phyloP scores from a whole-genome alignment of 1,140 invertebrate species.

The Batillaria attramentaria region DNA sequence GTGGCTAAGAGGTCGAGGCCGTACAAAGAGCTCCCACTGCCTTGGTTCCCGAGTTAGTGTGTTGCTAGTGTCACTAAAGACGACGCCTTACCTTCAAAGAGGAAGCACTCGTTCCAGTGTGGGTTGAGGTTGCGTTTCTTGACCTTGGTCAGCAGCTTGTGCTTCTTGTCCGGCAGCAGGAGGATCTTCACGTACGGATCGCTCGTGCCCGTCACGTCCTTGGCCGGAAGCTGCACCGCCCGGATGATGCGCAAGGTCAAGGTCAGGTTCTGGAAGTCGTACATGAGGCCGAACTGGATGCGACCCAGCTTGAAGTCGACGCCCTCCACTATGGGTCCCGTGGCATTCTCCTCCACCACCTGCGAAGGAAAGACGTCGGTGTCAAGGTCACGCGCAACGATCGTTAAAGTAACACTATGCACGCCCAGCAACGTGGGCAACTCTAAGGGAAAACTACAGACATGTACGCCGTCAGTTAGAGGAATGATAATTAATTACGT shows the following conservation, averaged over 20 bases:
- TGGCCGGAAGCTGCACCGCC: conserved; percentile 93
- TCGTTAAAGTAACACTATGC: too few species aligned
- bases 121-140: conserved; percentile 96
- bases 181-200: conserved; percentile 81
- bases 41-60: not conserved
- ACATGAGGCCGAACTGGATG: conserved; percentile 95
- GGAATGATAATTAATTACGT: too few species aligned
- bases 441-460: too few species aligned
- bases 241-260: conserved; percentile 82
- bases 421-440: too few species aligned
- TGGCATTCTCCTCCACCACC: conserved; percentile 50
- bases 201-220: conserved; percentile 94
- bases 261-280: conserved; percentile 95
- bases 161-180: conserved; percentile 93
- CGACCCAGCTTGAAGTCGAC: conserved; percentile 67
- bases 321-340: conserved; percentile 57
- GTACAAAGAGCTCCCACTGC: too few species aligned
- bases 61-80: not conserved
- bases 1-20: too few species aligned
- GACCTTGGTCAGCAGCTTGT: conserved; percentile 98
- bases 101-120: conserved; percentile 97
- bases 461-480: too few species aligned
- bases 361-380: too few species aligned
- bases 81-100: conserved; percentile 87
- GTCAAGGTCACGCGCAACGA: too few species aligned